Evolutionary conservation across 2,113 vertebrate species (phyloP).

Genomic region (Gila orcuttii): DNA sequence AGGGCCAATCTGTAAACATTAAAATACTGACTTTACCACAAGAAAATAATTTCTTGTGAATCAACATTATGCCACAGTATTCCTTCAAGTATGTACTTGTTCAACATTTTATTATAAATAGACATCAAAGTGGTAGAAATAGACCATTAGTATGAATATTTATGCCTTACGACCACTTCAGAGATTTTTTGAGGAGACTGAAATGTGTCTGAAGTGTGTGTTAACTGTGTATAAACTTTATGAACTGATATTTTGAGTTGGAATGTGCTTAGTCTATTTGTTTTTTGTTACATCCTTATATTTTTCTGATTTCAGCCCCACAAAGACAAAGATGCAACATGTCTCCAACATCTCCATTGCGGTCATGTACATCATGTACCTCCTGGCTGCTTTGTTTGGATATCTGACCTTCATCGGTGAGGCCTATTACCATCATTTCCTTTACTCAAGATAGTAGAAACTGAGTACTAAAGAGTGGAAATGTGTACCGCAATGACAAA

Average conservation of each 20-base stretch:
- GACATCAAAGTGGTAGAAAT: not conserved
- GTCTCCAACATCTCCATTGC: conserved; percentile 96
- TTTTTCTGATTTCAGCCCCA: conserved; percentile 82
- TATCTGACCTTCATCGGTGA: conserved; percentile 99
- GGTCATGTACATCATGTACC: conserved; percentile 99
- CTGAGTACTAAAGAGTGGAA: not conserved
- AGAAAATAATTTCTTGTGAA: not conserved
- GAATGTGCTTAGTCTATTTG: not conserved
- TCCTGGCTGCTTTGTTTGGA: conserved; percentile 97
- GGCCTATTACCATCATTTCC: conserved; percentile 53
- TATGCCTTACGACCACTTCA: not conserved
- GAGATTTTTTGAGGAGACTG: not conserved
- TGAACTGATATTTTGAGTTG: not conserved
- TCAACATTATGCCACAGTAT: not conserved
- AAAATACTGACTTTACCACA: no score
- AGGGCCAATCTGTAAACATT: not conserved
- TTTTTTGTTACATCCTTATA: conserved; percentile 54
- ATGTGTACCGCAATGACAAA: not conserved
- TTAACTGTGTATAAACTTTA: not conserved
- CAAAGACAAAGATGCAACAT: conserved; percentile 95
- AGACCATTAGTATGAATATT: not conserved
- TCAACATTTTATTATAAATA: not conserved
- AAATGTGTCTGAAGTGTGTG: not conserved
- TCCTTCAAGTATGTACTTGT: not conserved
- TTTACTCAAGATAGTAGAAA: not conserved